A percentile compares a stretch with the other conserved stretches of the same genome.
Conservation (phyloP, 2,888 invertebrate genomes). For the Athrips mouffetella region DNA sequence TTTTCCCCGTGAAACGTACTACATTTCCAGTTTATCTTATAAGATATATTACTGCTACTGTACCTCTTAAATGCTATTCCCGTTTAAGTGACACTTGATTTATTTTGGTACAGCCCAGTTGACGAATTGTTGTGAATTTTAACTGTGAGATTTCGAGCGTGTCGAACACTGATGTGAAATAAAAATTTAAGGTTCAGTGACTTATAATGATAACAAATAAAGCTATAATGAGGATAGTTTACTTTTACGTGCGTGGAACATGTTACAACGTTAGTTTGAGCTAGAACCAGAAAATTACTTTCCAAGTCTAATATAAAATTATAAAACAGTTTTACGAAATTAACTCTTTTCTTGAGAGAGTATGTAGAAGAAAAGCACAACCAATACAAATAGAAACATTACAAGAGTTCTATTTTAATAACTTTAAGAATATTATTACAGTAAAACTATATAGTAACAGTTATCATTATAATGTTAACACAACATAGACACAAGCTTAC, state of each 20-base stretch:
- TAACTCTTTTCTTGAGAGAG: no score
- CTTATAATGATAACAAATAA: background rate
- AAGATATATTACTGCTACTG: constrained; percentile 27
- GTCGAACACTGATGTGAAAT: background rate
- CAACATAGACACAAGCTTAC: constrained; percentile 1
- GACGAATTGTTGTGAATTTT: constrained; percentile 24
- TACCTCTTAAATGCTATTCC: constrained; percentile 8
- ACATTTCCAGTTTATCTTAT: constrained; percentile 18
- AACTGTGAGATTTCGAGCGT: background rate
- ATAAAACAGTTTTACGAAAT: no score
- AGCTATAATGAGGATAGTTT: no score
- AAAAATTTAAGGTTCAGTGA: background rate
- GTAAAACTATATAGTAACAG: background rate
- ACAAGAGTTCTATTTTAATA: no score
- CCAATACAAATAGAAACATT: background rate
- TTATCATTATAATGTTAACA: background rate
- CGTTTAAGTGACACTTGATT: constrained; percentile 29
- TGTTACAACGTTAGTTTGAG: no score
- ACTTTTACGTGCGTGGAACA: no score
- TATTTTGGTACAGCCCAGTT: constrained; percentile 19
- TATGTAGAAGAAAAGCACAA: no score
- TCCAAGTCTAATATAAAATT: no score
- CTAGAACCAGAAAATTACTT: no score
- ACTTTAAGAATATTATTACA: no score
- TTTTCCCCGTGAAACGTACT: background rate